phyloP scores from a whole-genome alignment of 2,888 invertebrate species.

The Falcaria lacertinaria region DNA sequence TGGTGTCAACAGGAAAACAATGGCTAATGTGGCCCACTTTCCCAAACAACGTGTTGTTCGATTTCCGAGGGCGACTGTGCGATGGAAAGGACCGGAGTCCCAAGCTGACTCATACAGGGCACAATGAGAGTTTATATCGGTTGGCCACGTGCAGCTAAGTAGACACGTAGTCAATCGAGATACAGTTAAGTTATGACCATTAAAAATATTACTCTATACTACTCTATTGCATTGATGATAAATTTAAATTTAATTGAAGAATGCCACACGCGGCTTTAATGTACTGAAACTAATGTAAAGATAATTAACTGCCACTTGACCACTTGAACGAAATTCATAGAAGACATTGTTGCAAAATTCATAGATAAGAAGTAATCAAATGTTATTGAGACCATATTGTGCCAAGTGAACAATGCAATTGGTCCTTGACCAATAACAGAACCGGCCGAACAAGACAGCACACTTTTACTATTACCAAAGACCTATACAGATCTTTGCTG shows the following conservation, averaged over 20 bases:
- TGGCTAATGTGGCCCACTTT: slow-evolving; percentile 18
- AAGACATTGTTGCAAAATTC: slow-evolving; percentile 7
- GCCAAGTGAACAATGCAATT: slow-evolving; percentile 47
- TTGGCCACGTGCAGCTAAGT: slow-evolving; percentile 28
- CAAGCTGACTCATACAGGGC: slow-evolving; percentile 31
- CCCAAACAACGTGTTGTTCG: slow-evolving; percentile 27
- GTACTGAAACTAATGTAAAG: too few relatives aligned
- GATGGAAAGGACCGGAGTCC: slow-evolving; percentile 28
- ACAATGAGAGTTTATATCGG: slow-evolving; percentile 22
- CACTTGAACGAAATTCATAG: slow-evolving; percentile 18
- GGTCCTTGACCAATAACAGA: slow-evolving; percentile 59
- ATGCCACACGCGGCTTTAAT: slow-evolving; percentile 7
- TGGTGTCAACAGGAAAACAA: slow-evolving; percentile 24
- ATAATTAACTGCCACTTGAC: slow-evolving; percentile 12
- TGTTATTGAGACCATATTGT: slow-evolving; percentile 30
- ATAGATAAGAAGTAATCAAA: slow-evolving; percentile 20
- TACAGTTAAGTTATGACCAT: too few relatives aligned
- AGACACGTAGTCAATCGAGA: slow-evolving; percentile 19
- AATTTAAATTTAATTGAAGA: slow-evolving; percentile 7
- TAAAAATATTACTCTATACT: too few relatives aligned
- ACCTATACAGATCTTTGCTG: too few relatives aligned
- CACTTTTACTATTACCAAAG: slow-evolving; percentile 63
- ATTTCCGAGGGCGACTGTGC: slow-evolving; percentile 27
- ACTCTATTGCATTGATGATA: too few relatives aligned
- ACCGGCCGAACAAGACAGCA: slow-evolving; percentile 38